Base-by-base conservation (phyloP, 2,888 invertebrate species). In the Limenitis camilla region DNA sequence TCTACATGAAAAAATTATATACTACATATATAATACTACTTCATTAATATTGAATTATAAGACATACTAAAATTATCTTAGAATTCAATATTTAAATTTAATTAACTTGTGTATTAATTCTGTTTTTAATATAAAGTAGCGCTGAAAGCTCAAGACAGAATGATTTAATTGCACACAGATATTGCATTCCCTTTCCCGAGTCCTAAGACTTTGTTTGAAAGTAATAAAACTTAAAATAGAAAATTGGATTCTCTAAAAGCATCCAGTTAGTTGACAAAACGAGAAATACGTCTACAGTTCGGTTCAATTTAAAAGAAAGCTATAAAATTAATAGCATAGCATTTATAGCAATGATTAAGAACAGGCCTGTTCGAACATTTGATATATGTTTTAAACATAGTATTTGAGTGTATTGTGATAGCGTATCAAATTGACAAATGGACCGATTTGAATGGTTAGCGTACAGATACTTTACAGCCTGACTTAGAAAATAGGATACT, bases 151-250 rank as follows among this genome's bases (percentile, higher is more conserved):
- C 29, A n/a, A 44, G n/a, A 5, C 19, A 19, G 33, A 44, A 28
- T 44, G 27, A 44, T 44, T 36, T 44, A 44, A 44, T 29, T 35
- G 44, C 28, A 29, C 36, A n/a, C 27, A 35, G 35, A 36, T 36
- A 43, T 32, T 33, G 32, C 33, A 28, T 36, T 29, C 29, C 11
- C 29, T 36, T 44, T 44, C 29, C 29, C 7, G 9, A 28, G 35
- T 29, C 35, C 10, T 28, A 11, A 29, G 6, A 30, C 35, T n/a
- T 44, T 35, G 44, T 36, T 36, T 35, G 28, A 35, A 36, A 28
- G 9, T 35, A 28, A 35, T 33, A 35, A 33, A 29, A 40, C 10
- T 40, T 28, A 28, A 40, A 40, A 7, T 10, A 40, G 28, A 40
- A 40, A 29, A 6, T 40, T 40, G 10, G 28, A 29, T 29, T 29